These are phyloP conservation scores for Drosophila peninsularis DNA, from an alignment of 2,888 invertebrate species.

Conservation along the genomic window DNA sequence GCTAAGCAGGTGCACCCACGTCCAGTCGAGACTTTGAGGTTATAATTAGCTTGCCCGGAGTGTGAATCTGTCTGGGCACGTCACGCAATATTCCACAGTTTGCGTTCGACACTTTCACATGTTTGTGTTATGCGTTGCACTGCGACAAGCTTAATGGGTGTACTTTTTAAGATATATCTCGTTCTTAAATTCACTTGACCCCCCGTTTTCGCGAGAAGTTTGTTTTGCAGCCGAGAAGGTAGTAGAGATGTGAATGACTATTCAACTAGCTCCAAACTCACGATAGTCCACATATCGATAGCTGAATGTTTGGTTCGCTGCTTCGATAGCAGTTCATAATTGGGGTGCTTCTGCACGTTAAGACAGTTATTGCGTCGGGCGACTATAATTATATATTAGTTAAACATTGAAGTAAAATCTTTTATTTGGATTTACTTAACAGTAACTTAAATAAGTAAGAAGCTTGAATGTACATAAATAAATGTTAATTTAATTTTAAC, in stretches of 20 bases:
- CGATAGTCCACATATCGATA: conserved; percentile 30
- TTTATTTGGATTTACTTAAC: background rate
- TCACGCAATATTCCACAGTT: conserved; percentile 41
- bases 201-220: conserved; percentile 51
- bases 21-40: conserved; percentile 64
- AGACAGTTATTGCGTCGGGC: background rate
- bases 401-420: background rate
- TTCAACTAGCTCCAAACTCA: conserved; percentile 5
- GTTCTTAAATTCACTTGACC: conserved; percentile 24
- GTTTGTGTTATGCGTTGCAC: conserved; percentile 24
- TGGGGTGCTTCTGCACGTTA: background rate
- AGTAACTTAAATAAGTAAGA: background rate
- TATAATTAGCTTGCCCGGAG: conserved; percentile 63
- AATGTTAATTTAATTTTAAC: background rate
- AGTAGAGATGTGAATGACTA: conserved; percentile 48
- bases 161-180: conserved; percentile 6
- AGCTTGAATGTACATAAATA: background rate
- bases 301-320: background rate
- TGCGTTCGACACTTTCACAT: conserved; percentile 49
- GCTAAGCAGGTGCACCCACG: conserved; percentile 70
- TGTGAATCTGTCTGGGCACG: conserved; percentile 35
- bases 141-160: conserved; percentile 13
- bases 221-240: conserved; percentile 58
- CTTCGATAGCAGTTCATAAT: conserved; percentile 3
- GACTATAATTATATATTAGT: background rate